Evolutionary conservation across 1,140 invertebrate genomes (phyloP), one percentile per base, ranked within the genome.

Genomic region (Nasonia giraulti): DNA sequence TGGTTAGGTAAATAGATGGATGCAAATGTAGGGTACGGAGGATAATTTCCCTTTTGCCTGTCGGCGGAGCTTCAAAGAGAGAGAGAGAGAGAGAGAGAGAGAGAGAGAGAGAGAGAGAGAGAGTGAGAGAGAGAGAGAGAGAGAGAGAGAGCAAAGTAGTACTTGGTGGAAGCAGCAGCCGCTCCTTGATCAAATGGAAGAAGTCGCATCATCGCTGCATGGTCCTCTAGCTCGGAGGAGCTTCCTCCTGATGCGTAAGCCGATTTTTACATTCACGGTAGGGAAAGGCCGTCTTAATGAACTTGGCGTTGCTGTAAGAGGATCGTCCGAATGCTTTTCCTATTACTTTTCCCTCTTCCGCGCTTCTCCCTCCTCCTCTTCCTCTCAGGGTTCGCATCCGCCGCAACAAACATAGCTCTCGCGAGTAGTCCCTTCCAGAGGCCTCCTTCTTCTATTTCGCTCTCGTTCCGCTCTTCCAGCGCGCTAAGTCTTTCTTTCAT

Each of bases 291-390:
- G 11, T 66, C 11, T 76, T 66, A 76, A 66, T 44, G 47, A 82
- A 68, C 20, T 27, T 75, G 12, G 55, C n/a, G 8, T n/a, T 31
- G n/a, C 23, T n/a, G 1, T 71, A 83, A 78, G 82, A 78, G 40
- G 75, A 83, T 83, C 23, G 11, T 7, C 7, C 37, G 8, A 62
- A 74, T 74, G 71, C 47, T 37, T 82, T 62, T 62, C 6, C 47
- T 74, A 14, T 20, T 37, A n/a, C 40, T 12, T 68, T 33, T 66
- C 33, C 8, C 27, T 71, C 37, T 74, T 74, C 12, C 40, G 4
- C n/a, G 31, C 33, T 11, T 74, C 55, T 62, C 10, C 40, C 17
- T 40, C 33, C 14, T 74, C 14, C 33, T 40, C 37, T 37, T 5
- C 17, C 17, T 62, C 55, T n/a, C 17, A 50, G 14, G 11, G 47